Evolutionary conservation across 2,113 vertebrate genomes (phyloP), one percentile per base, ranked within the genome.

Genomic region (Entelurus aequoreus): DNA sequence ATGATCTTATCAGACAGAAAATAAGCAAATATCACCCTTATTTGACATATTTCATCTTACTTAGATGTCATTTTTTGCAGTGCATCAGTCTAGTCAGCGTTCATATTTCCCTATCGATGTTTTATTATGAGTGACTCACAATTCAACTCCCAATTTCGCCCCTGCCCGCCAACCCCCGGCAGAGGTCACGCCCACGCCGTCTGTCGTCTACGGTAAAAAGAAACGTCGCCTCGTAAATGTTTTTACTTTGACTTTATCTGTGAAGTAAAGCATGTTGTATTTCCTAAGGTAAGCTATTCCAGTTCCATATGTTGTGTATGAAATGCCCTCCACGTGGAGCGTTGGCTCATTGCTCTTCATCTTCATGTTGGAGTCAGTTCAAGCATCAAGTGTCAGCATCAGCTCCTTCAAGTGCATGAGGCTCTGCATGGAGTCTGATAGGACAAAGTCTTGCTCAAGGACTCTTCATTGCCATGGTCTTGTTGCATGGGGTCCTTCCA

Each of bases 191-290:
- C 94, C 94, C 84, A 92, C 92, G 88, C 94, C 94, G 88, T 88
- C 93, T 87, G 84, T 94, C 75, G 79, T 89, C 89, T 87, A 94
- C 91, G 97, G 97, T 99, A 99, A 99, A 94, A 86, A 84, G 38
- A 19, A 19, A 90, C 87, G 72, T 6, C 40, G 69, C 64, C 62
- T 62, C 48, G 59, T 77, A 63, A 67, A 75, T 72, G 67, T 79
- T 48, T 14, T 12, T 12, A 48, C 11, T 44, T 15, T 35, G 63
- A 65, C 16, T 78, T 67, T 78, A 68, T 60, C 50, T 60, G 75
- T 77, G 46, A 54, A 65, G 48, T 69, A 62, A 58, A 73, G 86
- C 86, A 87, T 86, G 87, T 60, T 55, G 36, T 66, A 55, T 8
- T 1, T 21, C 72, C 53, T 70, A 60, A 75, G 36, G 4, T 59